These are phyloP conservation scores for Clamator glandarius DNA, from an alignment of 2,797 vertebrate genomes.

Conservation along the genomic window DNA sequence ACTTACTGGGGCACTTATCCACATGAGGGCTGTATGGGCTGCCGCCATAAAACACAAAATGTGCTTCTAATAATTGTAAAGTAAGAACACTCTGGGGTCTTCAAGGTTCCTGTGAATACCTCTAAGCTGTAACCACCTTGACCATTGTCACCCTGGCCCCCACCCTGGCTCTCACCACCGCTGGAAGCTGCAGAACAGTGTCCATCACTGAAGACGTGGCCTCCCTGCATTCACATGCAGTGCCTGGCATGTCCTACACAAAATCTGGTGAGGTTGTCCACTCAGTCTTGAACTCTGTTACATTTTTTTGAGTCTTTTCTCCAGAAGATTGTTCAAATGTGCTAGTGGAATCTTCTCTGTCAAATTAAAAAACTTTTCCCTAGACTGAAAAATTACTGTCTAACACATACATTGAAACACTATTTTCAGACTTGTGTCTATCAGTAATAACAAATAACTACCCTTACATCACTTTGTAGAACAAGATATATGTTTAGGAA, in stretches of 20 bases:
- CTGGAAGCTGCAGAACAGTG: background rate
- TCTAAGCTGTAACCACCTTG: background rate
- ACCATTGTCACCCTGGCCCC: background rate
- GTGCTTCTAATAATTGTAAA: background rate
- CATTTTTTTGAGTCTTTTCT: background rate
- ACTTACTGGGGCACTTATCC: background rate
- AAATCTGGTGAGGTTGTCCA: background rate
- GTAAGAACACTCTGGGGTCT: background rate
- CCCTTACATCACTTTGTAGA: background rate
- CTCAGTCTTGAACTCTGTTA: background rate
- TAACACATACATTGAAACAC: background rate
- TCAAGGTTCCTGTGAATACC: background rate
- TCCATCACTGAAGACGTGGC: background rate
- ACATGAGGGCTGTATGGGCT: background rate
- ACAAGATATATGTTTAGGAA: background rate
- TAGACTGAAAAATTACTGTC: background rate
- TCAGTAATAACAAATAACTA: background rate
- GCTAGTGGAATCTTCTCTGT: background rate
- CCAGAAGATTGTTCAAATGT: background rate
- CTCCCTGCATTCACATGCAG: too few species aligned
- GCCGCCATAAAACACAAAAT: background rate
- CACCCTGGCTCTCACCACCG: too few species aligned
- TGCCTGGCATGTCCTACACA: rapidly evolving
- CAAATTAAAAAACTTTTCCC: background rate
- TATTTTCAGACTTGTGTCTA: background rate